These are phyloP conservation scores for Zonitis immaculata DNA, from an alignment of 2,888 invertebrate species.

Conservation along the genomic window DNA sequence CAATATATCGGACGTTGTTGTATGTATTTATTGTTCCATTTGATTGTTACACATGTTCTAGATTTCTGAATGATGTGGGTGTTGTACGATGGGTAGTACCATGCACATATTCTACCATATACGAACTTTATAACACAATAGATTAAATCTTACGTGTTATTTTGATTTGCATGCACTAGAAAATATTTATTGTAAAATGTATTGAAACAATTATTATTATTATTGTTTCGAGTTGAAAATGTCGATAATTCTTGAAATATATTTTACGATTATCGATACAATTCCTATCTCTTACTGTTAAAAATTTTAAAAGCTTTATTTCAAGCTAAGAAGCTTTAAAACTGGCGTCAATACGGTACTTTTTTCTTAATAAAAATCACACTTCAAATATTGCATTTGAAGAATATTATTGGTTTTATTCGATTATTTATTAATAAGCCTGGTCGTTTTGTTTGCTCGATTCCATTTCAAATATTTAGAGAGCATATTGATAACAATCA, in stretches of 20 bases:
- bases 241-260: too few species aligned
- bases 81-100: constrained; percentile 36
- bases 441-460: too few species aligned
- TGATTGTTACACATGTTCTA: constrained; percentile 39
- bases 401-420: too few species aligned
- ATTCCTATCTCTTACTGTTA: too few species aligned
- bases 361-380: too few species aligned
- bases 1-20: constrained; percentile 19
- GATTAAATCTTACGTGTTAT: constrained; percentile 31
- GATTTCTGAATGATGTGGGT: constrained; percentile 37
- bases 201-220: constrained; percentile 17
- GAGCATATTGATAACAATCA: background rate
- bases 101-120: constrained; percentile 33
- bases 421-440: too few species aligned
- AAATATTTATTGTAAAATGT: constrained; percentile 13
- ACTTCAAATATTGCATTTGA: too few species aligned
- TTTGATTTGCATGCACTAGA: constrained; percentile 27
- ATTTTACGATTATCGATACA: too few species aligned
- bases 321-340: too few species aligned
- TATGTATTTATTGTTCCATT: constrained; percentile 22
- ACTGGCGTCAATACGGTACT: too few species aligned
- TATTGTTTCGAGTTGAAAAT: too few species aligned
- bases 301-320: too few species aligned
- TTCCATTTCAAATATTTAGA: background rate
- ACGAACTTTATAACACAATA: constrained; percentile 24